phyloP scores from a whole-genome alignment of 2,113 vertebrate genomes.

The Etheostoma cragini region DNA sequence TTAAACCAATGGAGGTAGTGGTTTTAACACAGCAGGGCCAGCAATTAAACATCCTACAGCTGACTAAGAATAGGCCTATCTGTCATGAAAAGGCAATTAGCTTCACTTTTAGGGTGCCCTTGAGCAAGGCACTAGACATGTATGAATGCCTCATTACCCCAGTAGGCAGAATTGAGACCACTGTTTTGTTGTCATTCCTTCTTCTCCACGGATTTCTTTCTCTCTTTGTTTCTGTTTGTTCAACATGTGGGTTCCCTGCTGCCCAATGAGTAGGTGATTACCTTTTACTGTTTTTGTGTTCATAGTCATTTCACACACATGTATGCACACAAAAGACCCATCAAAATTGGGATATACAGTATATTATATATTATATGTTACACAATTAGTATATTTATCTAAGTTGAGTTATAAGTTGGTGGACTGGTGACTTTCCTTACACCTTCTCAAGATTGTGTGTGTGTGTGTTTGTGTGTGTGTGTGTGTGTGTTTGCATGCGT shows the following conservation, averaged over 20 bases:
- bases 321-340: background rate
- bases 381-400: conserved; percentile 6
- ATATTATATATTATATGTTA: no score
- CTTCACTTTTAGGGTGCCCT: background rate
- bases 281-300: background rate
- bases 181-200: conserved; percentile 11
- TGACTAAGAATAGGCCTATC: background rate
- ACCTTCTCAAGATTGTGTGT: background rate
- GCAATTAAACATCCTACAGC: background rate
- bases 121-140: background rate
- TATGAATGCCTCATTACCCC: background rate
- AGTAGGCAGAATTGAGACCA: background rate
- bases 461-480: conserved; percentile 4
- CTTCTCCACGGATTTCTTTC: conserved; percentile 7
- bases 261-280: conserved; percentile 46
- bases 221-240: conserved; percentile 7
- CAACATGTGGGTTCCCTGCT: background rate
- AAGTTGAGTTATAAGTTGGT: conserved; percentile 22
- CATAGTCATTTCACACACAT: background rate
- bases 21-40: background rate
- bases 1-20: background rate
- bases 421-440: conserved; percentile 31
- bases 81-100: background rate
- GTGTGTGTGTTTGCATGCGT: conserved; percentile 11
- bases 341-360: background rate